Base-by-base conservation (phyloP, 2,797 vertebrate species). In the Podarcis siculus region DNA sequence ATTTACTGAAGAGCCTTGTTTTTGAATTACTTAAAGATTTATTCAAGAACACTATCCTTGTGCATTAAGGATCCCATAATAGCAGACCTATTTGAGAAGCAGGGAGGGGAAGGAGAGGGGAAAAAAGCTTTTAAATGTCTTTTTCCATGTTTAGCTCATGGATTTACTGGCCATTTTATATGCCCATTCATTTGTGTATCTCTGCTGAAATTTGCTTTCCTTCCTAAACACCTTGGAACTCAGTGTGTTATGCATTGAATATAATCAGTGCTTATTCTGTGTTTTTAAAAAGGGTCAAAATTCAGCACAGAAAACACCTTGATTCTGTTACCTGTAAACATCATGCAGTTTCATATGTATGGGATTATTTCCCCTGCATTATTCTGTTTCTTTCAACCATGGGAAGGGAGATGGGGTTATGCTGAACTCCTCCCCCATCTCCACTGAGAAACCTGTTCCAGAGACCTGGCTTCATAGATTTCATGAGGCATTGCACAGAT, bases 1-100 rank as follows among this genome's bases (percentile, higher is more conserved):
- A 97, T 98, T 98, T 98, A 97, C 97, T 95, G 96, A 98, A 97
- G 95, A 97, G 96, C 95, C 96, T 96, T 97, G 97, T 96, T 97
- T 97, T 97, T 94, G 96, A 97, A 97, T 97, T 95, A 96, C 96
- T 96, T 95, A 96, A 96, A 97, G 97, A 97, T 97, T 97, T 97
- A 97, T 97, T 97, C 96, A 93, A 94, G 96, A 95, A 93, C 94
- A 94, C 95, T 95, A 96, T 95, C 96, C 39, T 95, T 95, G 92
- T 96, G 95, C 96, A 96, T 97, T 97, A 96, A 96, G 96, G 96
- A 96, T 30, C 95, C 85, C 73, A 95, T 96, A 96, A 95, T 96
- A 96, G 96, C 89, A 90, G 95, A 95, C 94, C 91, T 93, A 90
- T 94, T 96, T 61, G 95, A 89, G 83, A 85, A 42, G 58, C 83